Evolutionary conservation across 2,797 vertebrate genomes (phyloP).

Genomic region (Diceros bicornis): DNA sequence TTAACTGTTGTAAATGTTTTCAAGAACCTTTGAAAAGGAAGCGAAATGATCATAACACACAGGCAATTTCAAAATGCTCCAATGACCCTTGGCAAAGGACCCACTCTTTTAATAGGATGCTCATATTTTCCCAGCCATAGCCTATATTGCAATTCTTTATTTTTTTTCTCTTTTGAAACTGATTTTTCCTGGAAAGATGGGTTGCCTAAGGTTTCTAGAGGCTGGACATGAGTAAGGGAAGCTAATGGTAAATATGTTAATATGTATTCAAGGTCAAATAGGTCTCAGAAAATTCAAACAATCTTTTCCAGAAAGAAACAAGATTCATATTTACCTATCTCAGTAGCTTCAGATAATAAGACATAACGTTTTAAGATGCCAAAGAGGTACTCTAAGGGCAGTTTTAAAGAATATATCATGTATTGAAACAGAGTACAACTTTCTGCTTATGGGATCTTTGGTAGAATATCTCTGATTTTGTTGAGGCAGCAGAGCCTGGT

Average conservation of each 20-base stretch:
- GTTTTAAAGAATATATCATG: constrained; percentile 48
- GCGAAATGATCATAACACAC: constrained; percentile 48
- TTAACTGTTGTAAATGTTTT: constrained; percentile 72
- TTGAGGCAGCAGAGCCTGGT: neutral
- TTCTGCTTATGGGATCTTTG: neutral
- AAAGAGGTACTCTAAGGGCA: constrained; percentile 64
- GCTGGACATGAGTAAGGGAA: constrained; percentile 50
- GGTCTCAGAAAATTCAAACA: constrained; percentile 78
- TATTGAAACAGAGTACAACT: constrained; percentile 29
- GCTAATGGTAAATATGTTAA: constrained; percentile 75
- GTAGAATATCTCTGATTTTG: neutral
- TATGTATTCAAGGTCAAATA: constrained; percentile 81
- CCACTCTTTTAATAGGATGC: neutral
- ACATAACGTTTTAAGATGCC: constrained; percentile 76
- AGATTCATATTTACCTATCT: constrained; percentile 76
- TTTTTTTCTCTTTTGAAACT: constrained; percentile 73
- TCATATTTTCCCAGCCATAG: constrained; percentile 51
- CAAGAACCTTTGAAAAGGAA: constrained; percentile 51
- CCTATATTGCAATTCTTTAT: constrained; percentile 16
- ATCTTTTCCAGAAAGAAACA: constrained; percentile 77
- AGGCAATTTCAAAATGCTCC: constrained; percentile 61
- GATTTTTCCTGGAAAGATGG: constrained; percentile 74
- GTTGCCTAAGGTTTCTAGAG: constrained; percentile 76
- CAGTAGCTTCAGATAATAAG: constrained; percentile 72
- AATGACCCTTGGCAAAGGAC: neutral